Percentiles rank a stretch among this genome's conserved stretches.
These are phyloP conservation scores for Sabatieria punctata DNA, from an alignment of 2,888 invertebrate species.

Conservation along the genomic window DNA sequence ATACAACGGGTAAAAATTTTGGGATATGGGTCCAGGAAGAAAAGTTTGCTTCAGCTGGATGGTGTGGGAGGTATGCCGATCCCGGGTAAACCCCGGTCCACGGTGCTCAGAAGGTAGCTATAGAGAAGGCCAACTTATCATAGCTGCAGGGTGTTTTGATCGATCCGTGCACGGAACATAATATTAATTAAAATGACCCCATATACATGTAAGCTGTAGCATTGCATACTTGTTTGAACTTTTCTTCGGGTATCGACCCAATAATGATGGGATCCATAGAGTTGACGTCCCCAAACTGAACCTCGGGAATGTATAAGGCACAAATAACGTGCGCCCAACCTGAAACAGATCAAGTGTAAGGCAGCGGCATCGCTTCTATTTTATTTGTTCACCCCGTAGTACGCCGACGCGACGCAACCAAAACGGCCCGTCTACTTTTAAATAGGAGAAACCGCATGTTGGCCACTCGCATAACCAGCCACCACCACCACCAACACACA, in stretches of 20 bases:
- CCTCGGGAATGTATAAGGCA: slow-evolving; percentile 92
- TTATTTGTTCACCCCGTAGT: neutral
- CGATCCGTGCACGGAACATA: neutral
- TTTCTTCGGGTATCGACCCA: slow-evolving; percentile 70
- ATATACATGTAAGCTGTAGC: slow-evolving; percentile 7
- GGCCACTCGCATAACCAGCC: too few species aligned
- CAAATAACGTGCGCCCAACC: slow-evolving; percentile 95
- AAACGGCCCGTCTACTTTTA: too few species aligned
- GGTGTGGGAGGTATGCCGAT: too few species aligned
- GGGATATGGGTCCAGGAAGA: too few species aligned
- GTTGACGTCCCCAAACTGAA: slow-evolving; percentile 87
- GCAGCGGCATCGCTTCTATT: too few species aligned
- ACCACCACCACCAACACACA: neutral
- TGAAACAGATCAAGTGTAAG: slow-evolving; percentile 12
- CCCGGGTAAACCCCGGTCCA: too few species aligned
- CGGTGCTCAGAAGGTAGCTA: too few species aligned
- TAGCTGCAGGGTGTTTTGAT: neutral
- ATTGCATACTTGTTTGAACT: slow-evolving; percentile 77
- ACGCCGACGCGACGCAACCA: too few species aligned
- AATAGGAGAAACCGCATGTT: too few species aligned
- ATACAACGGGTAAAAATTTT: too few species aligned
- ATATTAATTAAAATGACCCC: slow-evolving; percentile 1
- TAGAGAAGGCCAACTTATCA: too few species aligned
- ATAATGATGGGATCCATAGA: slow-evolving; percentile 96
- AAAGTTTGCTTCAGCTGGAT: too few species aligned